These are phyloP conservation scores for Bothrops jararaca DNA, from an alignment of 2,113 vertebrate genomes.

Conservation along the genomic window DNA sequence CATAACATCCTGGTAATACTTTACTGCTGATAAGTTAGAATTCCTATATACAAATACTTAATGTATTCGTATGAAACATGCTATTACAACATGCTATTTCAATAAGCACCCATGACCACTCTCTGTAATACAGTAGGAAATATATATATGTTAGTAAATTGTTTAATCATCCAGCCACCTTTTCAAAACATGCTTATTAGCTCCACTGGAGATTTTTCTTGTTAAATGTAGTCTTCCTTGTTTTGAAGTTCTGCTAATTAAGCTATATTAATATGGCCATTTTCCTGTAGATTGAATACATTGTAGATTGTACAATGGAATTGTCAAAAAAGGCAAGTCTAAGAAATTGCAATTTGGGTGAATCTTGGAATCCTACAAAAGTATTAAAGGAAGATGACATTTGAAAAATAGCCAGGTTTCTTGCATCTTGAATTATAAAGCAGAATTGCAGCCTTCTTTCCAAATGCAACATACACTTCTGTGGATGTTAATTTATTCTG, in stretches of 20 bases:
- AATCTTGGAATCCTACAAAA: conserved; percentile 42
- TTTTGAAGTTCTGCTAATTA: conserved; percentile 32
- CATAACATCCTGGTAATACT: background rate
- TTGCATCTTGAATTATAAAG: conserved; percentile 47
- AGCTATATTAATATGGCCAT: background rate
- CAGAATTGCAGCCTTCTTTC: conserved; percentile 64
- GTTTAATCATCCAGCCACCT: background rate
- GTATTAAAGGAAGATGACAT: conserved; percentile 41
- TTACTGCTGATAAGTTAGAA: conserved; percentile 1
- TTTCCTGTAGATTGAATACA: conserved; percentile 46
- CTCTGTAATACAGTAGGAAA: conserved; percentile 11
- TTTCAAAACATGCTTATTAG: background rate
- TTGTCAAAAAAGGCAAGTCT: conserved; percentile 47
- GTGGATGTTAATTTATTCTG: conserved; percentile 1
- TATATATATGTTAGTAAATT: conserved; percentile 13
- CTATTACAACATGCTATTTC: background rate
- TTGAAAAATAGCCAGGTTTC: conserved; percentile 43
- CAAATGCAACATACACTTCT: background rate
- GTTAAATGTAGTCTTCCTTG: background rate
- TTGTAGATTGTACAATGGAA: conserved; percentile 34
- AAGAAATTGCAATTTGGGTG: conserved; percentile 43
- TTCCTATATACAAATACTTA: conserved; percentile 10
- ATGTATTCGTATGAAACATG: background rate
- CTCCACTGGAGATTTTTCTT: background rate
- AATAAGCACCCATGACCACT: conserved; percentile 10